A percentile compares a stretch with the other conserved stretches of the same genome.
phyloP scores from a whole-genome alignment of 1,140 invertebrate genomes.

The Drosophila navojoa region DNA sequence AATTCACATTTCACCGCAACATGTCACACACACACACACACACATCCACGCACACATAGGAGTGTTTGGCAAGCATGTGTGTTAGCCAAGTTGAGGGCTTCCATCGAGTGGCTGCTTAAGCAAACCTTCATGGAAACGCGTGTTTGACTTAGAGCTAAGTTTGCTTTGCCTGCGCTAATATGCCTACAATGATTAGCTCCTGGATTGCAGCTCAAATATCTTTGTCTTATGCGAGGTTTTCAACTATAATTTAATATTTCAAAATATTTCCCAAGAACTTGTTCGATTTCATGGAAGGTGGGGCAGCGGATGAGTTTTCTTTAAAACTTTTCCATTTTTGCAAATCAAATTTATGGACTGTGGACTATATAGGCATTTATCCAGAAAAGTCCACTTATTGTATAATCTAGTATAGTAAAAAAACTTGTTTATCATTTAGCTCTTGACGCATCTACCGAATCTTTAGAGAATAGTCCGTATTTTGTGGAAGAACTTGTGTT shows the following conservation, averaged over 20 bases:
- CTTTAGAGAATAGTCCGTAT: too few relatives aligned
- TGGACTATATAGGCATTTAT: too few relatives aligned
- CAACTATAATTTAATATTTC: too few relatives aligned
- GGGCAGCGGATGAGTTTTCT: too few relatives aligned
- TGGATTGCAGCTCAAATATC: too few relatives aligned
- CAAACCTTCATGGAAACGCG: conserved; percentile 20
- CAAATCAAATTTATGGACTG: too few relatives aligned
- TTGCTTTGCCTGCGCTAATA: conserved; percentile 1
- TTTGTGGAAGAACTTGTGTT: too few relatives aligned
- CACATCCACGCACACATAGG: conserved; percentile 6
- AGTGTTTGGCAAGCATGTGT: background rate
- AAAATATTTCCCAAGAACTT: background rate
- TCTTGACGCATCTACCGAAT: too few relatives aligned
- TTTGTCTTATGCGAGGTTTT: too few relatives aligned
- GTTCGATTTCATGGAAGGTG: fast-evolving
- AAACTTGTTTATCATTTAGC: too few relatives aligned
- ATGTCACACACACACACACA: conserved; percentile 38
- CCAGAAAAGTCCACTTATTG: too few relatives aligned
- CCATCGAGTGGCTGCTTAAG: conserved; percentile 21
- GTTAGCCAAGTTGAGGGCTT: conserved; percentile 25
- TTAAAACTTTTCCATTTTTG: background rate
- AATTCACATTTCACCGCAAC: conserved; percentile 51
- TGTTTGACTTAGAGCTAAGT: conserved; percentile 9
- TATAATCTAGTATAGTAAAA: too few relatives aligned
- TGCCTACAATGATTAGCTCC: conserved; percentile 1